A percentile compares a stretch with the other conserved stretches of the same genome.
Conservation (phyloP, 2,113 vertebrate genomes). For the Reinhardtius hippoglossoides region DNA sequence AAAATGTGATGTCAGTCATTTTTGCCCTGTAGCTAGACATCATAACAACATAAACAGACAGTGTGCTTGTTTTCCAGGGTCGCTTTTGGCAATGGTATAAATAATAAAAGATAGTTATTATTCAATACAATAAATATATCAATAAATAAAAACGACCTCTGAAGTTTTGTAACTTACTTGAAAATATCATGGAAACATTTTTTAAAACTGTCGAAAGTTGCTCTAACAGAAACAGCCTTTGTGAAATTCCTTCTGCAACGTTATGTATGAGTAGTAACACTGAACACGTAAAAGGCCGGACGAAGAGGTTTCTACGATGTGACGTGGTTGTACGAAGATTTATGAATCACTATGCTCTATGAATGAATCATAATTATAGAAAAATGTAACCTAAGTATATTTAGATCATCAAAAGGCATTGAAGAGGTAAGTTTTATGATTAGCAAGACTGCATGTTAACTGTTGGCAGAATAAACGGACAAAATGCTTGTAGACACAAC, state of each 20-base stretch:
- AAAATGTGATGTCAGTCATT: constrained; percentile 53
- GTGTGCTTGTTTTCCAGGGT: constrained; percentile 33
- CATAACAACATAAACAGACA: not conserved
- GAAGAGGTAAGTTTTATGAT: constrained; percentile 44
- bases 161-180: constrained; percentile 36
- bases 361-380: not conserved
- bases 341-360: not conserved
- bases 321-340: not conserved
- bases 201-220: constrained; percentile 9
- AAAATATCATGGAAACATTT: constrained; percentile 34
- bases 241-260: constrained; percentile 43
- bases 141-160: constrained; percentile 79
- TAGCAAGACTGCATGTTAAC: constrained; percentile 44
- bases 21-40: constrained; percentile 17
- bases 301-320: not conserved
- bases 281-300: constrained; percentile 34
- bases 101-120: constrained; percentile 75
- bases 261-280: constrained; percentile 42
- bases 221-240: constrained; percentile 41
- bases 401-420: constrained; percentile 10
- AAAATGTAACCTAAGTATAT: not conserved
- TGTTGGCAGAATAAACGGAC: not conserved
- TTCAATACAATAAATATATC: constrained; percentile 80
- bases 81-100: constrained; percentile 72
- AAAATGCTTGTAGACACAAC: constrained; percentile 16